Evolutionary conservation across 2,797 vertebrate species (phyloP).

Genomic region (Allobates femoralis): DNA sequence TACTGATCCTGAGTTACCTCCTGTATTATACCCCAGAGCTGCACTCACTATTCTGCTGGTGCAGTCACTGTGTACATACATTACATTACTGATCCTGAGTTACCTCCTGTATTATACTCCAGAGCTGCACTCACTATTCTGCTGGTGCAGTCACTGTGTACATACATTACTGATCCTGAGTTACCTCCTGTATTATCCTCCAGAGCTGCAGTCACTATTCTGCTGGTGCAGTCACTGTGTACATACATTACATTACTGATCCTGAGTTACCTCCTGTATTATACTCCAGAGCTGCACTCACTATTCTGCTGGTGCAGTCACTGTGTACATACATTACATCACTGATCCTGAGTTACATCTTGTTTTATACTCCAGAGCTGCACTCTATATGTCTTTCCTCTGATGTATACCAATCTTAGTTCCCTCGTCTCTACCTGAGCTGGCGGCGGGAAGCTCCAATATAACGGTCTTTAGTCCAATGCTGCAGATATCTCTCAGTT

Average conservation of each 20-base stretch:
- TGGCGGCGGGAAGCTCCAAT: constrained; percentile 84
- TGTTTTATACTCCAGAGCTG: too few relatives aligned
- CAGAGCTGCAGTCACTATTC: constrained; percentile 1
- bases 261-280: neutral
- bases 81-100: too few relatives aligned
- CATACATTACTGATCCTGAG: neutral
- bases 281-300: too few relatives aligned
- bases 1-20: too few relatives aligned
- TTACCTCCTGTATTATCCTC: neutral
- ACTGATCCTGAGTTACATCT: neutral
- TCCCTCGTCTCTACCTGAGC: constrained; percentile 79
- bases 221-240: neutral
- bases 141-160: too few relatives aligned
- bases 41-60: too few relatives aligned
- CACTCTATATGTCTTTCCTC: neutral
- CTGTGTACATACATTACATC: constrained; percentile 7
- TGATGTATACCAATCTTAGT: neutral
- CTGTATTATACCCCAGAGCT: too few relatives aligned
- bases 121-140: too few relatives aligned
- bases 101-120: too few relatives aligned
- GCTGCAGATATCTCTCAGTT: constrained; percentile 93
- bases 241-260: constrained; percentile 9
- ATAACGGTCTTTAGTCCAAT: constrained; percentile 96
- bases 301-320: neutral
- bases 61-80: too few relatives aligned